phyloP scores from a whole-genome alignment of 2,888 invertebrate species.

The Caenorhabditis becei region DNA sequence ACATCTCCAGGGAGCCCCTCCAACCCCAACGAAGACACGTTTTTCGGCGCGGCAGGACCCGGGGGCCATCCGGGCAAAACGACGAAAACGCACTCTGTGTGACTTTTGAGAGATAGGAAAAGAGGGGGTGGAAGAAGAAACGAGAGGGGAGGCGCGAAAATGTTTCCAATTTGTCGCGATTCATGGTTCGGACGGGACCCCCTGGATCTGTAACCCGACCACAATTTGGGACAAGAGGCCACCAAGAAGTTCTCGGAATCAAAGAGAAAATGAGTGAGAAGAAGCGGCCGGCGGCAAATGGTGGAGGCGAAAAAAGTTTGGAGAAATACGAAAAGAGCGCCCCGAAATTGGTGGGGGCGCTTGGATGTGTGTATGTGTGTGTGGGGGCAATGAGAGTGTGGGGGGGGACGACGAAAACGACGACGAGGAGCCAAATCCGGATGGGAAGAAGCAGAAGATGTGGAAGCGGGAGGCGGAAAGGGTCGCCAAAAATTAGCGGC shows the following conservation, averaged over 20 bases:
- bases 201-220: too few relatives aligned
- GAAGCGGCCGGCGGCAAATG: neutral
- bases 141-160: conserved; percentile 2
- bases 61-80: neutral
- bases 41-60: too few relatives aligned
- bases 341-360: conserved; percentile 51
- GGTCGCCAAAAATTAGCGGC: conserved; percentile 47
- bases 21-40: neutral
- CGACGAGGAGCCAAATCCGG: conserved; percentile 38
- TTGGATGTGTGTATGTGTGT: conserved; percentile 15
- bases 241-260: neutral
- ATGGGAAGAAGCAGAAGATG: conserved; percentile 31
- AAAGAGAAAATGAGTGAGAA: too few relatives aligned
- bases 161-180: conserved; percentile 39
- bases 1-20: neutral
- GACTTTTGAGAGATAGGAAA: conserved; percentile 40
- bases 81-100: conserved; percentile 22
- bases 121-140: conserved; percentile 25
- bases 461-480: conserved; percentile 18
- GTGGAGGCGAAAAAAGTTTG: neutral
- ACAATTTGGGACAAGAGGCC: too few relatives aligned
- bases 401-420: conserved; percentile 5
- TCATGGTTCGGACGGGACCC: too few relatives aligned
- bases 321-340: conserved; percentile 24
- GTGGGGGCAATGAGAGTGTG: conserved; percentile 21